Evolutionary conservation across 2,797 vertebrate species (phyloP), one percentile per base, ranked within the genome.

Genomic region (Crocidura indochinensis): DNA sequence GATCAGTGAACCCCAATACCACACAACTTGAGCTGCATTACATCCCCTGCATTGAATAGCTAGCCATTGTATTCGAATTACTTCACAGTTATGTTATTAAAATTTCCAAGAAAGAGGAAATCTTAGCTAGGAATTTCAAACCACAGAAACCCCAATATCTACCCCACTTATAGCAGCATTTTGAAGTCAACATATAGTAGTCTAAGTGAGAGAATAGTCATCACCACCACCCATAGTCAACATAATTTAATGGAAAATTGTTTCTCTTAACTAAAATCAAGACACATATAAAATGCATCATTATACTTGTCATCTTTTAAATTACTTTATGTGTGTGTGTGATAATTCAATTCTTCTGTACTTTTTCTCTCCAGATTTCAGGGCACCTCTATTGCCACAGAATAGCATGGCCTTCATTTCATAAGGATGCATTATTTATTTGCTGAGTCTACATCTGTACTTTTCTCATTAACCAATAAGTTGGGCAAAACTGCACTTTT

Each of bases 241-340:
- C 7, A 79, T 65, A 74, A 73, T 47, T 56, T 56, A 79, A 65
- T 38, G 7, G 4, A 64, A 56, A 72, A 46, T 49, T 71, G 49
- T 74, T 84, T 78, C 79, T 22, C 62, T 89, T 47, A 75, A 72
- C 29, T 88, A 27, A 85, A 86, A 85, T 60, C 14, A 67, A 91
- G 10, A 17, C 56, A 80, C 9, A 71, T 69, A 24, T 29, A 27
- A 92, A 84, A 56, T 38, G 24, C 24, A 22, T 56, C 68, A 24
- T 49, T 31, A 53, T 20, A 15, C 26, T 17, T 72, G 27, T 49
- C n/a, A 53, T 20, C 11, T 22, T 17, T 77, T 15, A 24, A 4
- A 15, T 51, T 87, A 26, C 67, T 91, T 49, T 29, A 12, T 92
- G 9, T 53, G 22, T 81, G 5, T 7, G 15, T 56, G 10, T n/a